Percentiles rank a stretch among this genome's conserved stretches.
Conservation (phyloP, 1,140 invertebrate species). For the Calephelis nemesis region DNA sequence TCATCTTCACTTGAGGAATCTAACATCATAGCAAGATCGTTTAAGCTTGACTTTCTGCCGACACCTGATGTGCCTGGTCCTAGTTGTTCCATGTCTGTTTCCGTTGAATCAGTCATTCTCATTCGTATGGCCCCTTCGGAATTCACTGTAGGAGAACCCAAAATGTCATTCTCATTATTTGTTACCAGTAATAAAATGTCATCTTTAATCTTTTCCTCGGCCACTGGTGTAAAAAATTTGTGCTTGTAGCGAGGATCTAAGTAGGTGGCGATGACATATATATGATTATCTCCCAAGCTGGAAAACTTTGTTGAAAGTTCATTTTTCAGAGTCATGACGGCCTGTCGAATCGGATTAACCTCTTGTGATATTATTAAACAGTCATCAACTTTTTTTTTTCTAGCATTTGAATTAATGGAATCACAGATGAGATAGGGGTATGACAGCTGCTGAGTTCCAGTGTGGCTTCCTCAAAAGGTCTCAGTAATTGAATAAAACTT, state of each 20-base stretch:
- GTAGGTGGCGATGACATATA: constrained; percentile 41
- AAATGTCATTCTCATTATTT: no score
- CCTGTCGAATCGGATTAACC: constrained; percentile 18
- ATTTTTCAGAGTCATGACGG: constrained; percentile 21
- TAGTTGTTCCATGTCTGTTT: constrained; percentile 23
- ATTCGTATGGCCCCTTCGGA: constrained; percentile 24
- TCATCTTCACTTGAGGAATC: constrained; percentile 32
- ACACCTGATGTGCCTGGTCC: constrained; percentile 26
- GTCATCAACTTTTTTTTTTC: constrained; percentile 27
- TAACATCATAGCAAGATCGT: constrained; percentile 29
- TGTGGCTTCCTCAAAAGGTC: no score
- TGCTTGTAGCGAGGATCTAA: constrained; percentile 46
- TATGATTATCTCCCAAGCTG: constrained; percentile 31
- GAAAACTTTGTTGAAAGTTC: constrained; percentile 35
- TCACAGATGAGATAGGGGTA: no score
- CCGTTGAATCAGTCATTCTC: constrained; percentile 22
- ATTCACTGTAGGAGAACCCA: background rate
- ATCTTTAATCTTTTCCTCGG: constrained; percentile 40
- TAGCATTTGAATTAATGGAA: no score
- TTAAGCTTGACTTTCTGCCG: constrained; percentile 29
- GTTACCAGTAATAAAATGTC: constrained; percentile 33
- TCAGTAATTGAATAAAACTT: no score
- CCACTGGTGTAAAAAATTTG: constrained; percentile 42
- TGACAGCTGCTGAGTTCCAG: no score
- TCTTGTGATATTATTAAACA: constrained; percentile 26